These are phyloP conservation scores for Diphyllodes magnificus DNA, from an alignment of 2,113 vertebrate species.

Conservation along the genomic window DNA sequence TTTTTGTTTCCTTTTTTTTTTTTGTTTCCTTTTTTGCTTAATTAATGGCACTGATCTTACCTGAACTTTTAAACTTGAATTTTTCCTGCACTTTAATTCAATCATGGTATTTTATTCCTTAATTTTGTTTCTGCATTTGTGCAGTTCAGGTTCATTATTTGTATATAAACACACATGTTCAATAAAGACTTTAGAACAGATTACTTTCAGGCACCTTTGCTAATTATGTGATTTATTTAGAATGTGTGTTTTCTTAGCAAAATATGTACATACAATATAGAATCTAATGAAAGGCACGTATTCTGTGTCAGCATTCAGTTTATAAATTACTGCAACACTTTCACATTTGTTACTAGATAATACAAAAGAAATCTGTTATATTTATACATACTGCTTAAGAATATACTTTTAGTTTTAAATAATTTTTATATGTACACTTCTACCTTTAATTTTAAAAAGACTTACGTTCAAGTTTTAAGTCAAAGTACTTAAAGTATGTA, in stretches of 20 bases:
- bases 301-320: constrained; percentile 57
- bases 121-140: constrained; percentile 53
- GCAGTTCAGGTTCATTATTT: constrained; percentile 59
- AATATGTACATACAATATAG: constrained; percentile 56
- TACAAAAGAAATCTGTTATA: constrained; percentile 76
- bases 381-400: constrained; percentile 85
- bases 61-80: constrained; percentile 76
- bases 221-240: constrained; percentile 53
- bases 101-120: constrained; percentile 60
- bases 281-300: constrained; percentile 37
- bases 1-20: not conserved
- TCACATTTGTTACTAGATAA: constrained; percentile 85
- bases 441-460: constrained; percentile 79
- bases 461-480: constrained; percentile 74
- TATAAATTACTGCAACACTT: constrained; percentile 76
- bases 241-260: constrained; percentile 66
- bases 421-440: constrained; percentile 79
- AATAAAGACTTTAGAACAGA: constrained; percentile 45
- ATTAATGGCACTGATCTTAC: constrained; percentile 71
- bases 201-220: constrained; percentile 48
- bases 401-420: constrained; percentile 83
- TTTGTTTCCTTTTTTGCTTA: not conserved
- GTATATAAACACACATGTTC: constrained; percentile 64
- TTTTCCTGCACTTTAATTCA: constrained; percentile 75
- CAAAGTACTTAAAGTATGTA: constrained; percentile 80